These are phyloP conservation scores for Asteroscopus sphinx DNA, from an alignment of 2,888 invertebrate genomes.

Conservation along the genomic window DNA sequence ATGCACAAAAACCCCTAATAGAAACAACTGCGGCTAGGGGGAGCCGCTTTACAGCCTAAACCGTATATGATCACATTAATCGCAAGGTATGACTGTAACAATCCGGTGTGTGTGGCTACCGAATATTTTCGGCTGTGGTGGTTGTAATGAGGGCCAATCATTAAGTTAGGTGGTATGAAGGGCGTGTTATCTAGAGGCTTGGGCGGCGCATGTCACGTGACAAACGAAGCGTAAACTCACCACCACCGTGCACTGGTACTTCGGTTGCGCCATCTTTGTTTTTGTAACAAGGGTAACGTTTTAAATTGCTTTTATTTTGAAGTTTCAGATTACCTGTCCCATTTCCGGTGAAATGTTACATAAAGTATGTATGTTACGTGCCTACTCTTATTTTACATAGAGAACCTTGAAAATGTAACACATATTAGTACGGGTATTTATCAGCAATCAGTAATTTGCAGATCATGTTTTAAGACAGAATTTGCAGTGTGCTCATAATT, in stretches of 20 bases:
- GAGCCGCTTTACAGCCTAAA: slow-evolving; percentile 71
- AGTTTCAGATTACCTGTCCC: slow-evolving; percentile 57
- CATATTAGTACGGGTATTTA: background rate
- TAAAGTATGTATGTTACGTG: slow-evolving; percentile 12
- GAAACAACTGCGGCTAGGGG: slow-evolving; percentile 76
- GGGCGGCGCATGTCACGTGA: slow-evolving; percentile 82
- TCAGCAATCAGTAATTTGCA: slow-evolving; percentile 23
- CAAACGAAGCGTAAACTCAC: slow-evolving; percentile 79
- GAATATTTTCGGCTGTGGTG: slow-evolving; percentile 69
- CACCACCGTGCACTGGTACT: slow-evolving; percentile 77
- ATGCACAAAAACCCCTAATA: slow-evolving; percentile 84
- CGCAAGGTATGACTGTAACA: slow-evolving; percentile 59
- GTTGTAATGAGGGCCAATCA: slow-evolving; percentile 74
- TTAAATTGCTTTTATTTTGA: slow-evolving; percentile 58
- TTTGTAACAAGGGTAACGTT: slow-evolving; percentile 71
- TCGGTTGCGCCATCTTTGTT: slow-evolving; percentile 80
- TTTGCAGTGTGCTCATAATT: slow-evolving; percentile 27
- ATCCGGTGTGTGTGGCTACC: slow-evolving; percentile 54
- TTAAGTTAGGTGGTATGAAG: slow-evolving; percentile 73
- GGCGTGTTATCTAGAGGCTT: slow-evolving; percentile 79
- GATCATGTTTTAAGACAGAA: slow-evolving; percentile 27
- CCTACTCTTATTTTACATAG: slow-evolving; percentile 1
- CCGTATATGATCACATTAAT: slow-evolving; percentile 73
- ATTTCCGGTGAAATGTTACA: slow-evolving; percentile 41
- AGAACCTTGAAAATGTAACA: slow-evolving; percentile 8